Conservation (phyloP, 2,797 vertebrate genomes). For the Myotis vivesi region DNA sequence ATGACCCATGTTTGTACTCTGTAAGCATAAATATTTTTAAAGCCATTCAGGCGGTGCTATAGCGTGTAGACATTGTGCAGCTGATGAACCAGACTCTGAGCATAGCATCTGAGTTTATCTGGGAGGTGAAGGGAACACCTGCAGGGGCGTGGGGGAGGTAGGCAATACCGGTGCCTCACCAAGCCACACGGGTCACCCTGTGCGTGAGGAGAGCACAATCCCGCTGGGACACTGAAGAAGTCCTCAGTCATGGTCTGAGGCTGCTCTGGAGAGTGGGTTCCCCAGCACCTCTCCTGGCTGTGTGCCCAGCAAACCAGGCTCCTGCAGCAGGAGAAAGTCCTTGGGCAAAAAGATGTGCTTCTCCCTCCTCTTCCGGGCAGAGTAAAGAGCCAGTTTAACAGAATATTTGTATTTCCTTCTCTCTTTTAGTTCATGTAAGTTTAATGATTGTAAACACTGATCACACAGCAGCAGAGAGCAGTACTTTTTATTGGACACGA, state of each 20-base stretch:
- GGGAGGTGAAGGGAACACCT: background rate
- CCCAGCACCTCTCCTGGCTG: background rate
- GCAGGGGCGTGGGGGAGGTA: accelerated
- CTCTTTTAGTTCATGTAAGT: background rate
- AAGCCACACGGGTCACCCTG: too few species aligned
- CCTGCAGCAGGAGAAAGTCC: too few species aligned
- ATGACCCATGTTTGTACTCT: background rate
- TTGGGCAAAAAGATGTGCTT: background rate
- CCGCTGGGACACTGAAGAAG: too few species aligned
- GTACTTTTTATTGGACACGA: background rate
- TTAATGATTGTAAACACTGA: background rate
- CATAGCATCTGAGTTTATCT: background rate
- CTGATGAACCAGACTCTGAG: background rate
- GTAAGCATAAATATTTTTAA: background rate
- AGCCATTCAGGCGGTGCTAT: background rate
- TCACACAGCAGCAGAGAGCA: background rate
- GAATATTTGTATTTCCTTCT: background rate
- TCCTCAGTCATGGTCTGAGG: background rate
- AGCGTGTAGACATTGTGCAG: background rate
- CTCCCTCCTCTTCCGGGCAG: background rate
- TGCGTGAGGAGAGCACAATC: background rate
- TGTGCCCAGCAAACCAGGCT: too few species aligned
- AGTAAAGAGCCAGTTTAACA: background rate
- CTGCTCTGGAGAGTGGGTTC: background rate
- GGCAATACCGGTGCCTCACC: accelerated